A percentile compares a stretch with the other conserved stretches of the same genome.
Conservation (phyloP, 2,113 vertebrate species). For the Vimba vimba region DNA sequence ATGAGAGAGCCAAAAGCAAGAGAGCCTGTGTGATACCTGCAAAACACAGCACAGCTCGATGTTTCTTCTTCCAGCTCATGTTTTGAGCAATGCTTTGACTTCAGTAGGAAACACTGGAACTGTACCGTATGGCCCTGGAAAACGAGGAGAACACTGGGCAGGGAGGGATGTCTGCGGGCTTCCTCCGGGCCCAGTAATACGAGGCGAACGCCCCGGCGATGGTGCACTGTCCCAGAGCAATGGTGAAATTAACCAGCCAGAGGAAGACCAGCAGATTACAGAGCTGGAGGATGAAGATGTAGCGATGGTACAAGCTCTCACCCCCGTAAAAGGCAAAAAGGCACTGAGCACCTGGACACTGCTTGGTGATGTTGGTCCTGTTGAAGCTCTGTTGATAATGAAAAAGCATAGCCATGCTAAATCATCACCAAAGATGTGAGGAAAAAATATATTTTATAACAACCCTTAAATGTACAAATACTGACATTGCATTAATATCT, state of each 20-base stretch:
- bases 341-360: conserved; percentile 84
- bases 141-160: conserved; percentile 85
- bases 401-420: neutral
- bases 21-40: conserved; percentile 91
- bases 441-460: too few relatives aligned
- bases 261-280: conserved; percentile 88
- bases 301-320: conserved; percentile 82
- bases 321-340: conserved; percentile 89
- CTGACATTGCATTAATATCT: too few relatives aligned
- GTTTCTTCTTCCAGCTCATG: neutral
- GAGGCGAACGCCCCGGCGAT: conserved; percentile 90
- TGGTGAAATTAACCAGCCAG: conserved; percentile 90
- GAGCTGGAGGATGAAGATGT: conserved; percentile 86
- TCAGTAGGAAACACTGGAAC: neutral
- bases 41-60: neutral
- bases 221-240: conserved; percentile 89
- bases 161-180: conserved; percentile 85
- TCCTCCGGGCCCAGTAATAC: conserved; percentile 90
- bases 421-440: too few relatives aligned
- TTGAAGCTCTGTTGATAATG: conserved; percentile 80
- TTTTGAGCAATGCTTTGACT: neutral
- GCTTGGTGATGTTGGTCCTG: conserved; percentile 75
- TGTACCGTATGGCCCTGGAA: conserved; percentile 83
- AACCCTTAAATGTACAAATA: too few relatives aligned
- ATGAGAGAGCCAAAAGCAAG: conserved; percentile 91